A percentile compares a stretch with the other conserved stretches of the same genome.
Evolutionary conservation across 2,113 vertebrate species (phyloP).

Genomic region (Phocoena sinus): DNA sequence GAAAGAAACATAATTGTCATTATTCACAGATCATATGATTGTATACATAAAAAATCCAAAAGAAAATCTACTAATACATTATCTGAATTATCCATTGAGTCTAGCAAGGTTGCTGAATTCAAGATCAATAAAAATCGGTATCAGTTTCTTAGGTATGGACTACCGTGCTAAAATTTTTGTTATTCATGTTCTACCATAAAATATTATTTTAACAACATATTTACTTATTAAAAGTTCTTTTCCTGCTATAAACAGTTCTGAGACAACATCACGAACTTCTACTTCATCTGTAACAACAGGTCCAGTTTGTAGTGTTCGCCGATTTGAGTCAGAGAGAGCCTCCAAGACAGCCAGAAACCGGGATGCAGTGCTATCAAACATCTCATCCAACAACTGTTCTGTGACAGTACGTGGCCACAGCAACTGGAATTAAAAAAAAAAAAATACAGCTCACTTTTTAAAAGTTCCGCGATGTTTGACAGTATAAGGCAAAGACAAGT

Average conservation of each 20-base stretch:
- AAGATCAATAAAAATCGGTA: not conserved
- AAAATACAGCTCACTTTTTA: not conserved
- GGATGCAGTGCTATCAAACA: constrained; percentile 86
- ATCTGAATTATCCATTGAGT: not conserved
- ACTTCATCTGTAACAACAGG: constrained; percentile 80
- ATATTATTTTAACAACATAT: not conserved
- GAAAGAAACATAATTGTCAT: not conserved
- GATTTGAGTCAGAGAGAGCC: constrained; percentile 84
- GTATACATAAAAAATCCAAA: not conserved
- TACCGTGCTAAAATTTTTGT: not conserved
- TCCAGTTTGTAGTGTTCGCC: constrained; percentile 77
- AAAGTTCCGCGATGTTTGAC: not conserved
- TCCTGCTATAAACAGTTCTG: constrained; percentile 91
- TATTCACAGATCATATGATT: not conserved
- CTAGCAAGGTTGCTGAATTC: not conserved
- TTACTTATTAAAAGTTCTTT: constrained; percentile 90
- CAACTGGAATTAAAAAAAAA: constrained; percentile 73
- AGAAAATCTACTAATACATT: not conserved
- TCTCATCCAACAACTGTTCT: constrained; percentile 82
- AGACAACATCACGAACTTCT: constrained; percentile 82
- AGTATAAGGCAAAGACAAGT: not conserved
- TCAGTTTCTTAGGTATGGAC: not conserved
- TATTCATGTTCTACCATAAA: not conserved
- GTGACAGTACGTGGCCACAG: constrained; percentile 86
- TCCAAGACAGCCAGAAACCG: constrained; percentile 91